A percentile compares a stretch with the other conserved stretches of the same genome.
Conservation (phyloP, 2,113 vertebrate genomes). For the Maccullochella peelii region DNA sequence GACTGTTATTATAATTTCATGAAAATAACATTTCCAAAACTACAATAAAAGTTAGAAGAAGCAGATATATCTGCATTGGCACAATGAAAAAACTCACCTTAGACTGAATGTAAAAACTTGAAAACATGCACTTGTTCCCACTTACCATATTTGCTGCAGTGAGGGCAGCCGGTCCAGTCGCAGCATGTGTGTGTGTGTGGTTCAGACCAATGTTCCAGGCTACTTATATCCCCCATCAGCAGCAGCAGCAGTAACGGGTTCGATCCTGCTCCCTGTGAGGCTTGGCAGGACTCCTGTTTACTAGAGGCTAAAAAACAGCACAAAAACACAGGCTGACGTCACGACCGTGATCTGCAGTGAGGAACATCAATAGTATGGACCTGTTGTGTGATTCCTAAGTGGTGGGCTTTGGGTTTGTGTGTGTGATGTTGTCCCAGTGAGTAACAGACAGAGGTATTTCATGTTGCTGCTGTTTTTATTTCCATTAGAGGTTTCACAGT, state of each 20-base stretch:
- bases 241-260: conserved; percentile 67
- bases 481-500: conserved; percentile 26
- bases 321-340: conserved; percentile 69
- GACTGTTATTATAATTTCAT: background rate
- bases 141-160: conserved; percentile 67
- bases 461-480: conserved; percentile 8
- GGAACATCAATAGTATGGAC: conserved; percentile 63
- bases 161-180: conserved; percentile 18
- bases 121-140: conserved; percentile 14
- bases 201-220: conserved; percentile 25
- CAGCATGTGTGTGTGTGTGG: conserved; percentile 32
- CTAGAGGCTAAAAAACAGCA: conserved; percentile 62
- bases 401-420: conserved; percentile 5
- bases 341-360: conserved; percentile 38
- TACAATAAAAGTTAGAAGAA: background rate
- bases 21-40: background rate
- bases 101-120: background rate
- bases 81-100: background rate
- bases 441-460: background rate
- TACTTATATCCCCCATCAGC: conserved; percentile 69
- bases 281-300: conserved; percentile 76
- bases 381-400: conserved; percentile 2
- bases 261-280: conserved; percentile 72
- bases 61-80: background rate
- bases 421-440: conserved; percentile 14